Base-by-base conservation (phyloP, 2,113 vertebrate species). In the Poeciliopsis occidentalis region DNA sequence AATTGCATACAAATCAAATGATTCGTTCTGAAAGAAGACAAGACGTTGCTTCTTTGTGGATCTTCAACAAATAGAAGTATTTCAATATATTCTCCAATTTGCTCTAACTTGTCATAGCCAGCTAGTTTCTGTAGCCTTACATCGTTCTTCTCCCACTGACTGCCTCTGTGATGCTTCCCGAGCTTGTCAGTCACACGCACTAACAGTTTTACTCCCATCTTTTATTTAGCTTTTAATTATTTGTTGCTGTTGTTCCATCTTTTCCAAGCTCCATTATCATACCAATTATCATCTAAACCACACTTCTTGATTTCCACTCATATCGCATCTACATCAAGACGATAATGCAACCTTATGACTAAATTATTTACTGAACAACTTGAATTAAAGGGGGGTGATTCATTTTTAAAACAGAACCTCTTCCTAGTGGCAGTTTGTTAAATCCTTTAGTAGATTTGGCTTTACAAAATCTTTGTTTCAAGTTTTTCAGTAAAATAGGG, bases 341-440 rank as follows among this genome's bases (percentile, higher is more conserved):
- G 80, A 92, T 93, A 94, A 94, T 95, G 94, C 93, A 91, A 82
- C 87, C 76, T 39, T 69, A 60, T 69, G 75, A 24, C 82, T 94
- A 84, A 93, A 95, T 94, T 93, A 94, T 94, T 95, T 87, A 94
- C 78, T 67, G 63, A 91, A 93, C 92, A 94, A 92, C 92, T 92
- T 90, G 81, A 89, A 92, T 83, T 87, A 90, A 88, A 90, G 88
- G 87, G 77, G 82, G 54, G 63, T 89, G 90, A 94, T 93, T 93
- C 88, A 93, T 94, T 89, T 94, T 94, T 94, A 91, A 95, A 94
- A 89, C 74, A 90, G 91, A 94, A 92, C 89, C 91, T 90, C 89
- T 88, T 87, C 87, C 89, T 93, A 91, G 93, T 91, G 91, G 91
- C 89, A 92, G 92, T 82, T 71, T 76, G 84, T 60, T 85, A 73